These are phyloP conservation scores for Euura lappo DNA, from an alignment of 1,140 invertebrate species.

Conservation along the genomic window DNA sequence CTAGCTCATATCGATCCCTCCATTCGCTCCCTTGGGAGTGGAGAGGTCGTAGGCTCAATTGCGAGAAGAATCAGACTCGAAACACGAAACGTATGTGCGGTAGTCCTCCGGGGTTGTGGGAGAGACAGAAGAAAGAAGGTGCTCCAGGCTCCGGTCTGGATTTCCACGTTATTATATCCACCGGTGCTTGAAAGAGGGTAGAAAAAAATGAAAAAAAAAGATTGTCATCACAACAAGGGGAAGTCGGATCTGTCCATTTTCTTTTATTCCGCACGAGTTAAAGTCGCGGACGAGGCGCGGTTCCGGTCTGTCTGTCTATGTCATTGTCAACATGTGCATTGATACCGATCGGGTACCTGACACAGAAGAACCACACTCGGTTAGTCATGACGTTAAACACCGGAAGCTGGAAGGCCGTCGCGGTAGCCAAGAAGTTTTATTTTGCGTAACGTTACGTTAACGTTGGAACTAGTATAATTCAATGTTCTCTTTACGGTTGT, in stretches of 20 bases:
- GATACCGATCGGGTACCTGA: too few species aligned
- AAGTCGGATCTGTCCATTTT: too few species aligned
- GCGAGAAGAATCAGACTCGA: conserved; percentile 1
- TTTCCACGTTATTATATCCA: too few species aligned
- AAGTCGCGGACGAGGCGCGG: too few species aligned
- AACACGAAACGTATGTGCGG: not conserved
- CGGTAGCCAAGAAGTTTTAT: not conserved
- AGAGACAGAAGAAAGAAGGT: not conserved
- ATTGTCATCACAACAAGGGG: too few species aligned
- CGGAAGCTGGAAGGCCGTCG: not conserved
- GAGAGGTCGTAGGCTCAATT: conserved; percentile 2
- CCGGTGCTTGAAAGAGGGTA: too few species aligned
- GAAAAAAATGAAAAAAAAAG: too few species aligned
- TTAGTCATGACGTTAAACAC: not conserved
- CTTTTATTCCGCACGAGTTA: too few species aligned
- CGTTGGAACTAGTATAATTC: not conserved
- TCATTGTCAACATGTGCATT: too few species aligned
- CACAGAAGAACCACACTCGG: too few species aligned
- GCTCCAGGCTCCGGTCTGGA: not conserved
- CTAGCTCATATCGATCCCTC: conserved; percentile 6
- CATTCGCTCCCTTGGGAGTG: not conserved
- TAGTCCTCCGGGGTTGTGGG: not conserved
- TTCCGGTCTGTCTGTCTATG: too few species aligned
- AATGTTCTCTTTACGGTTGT: not conserved
- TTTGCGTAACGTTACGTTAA: not conserved